Percentiles rank a stretch among this genome's conserved stretches.
Evolutionary conservation across 2,113 vertebrate species (phyloP).

Genomic region (Piprites chloris): DNA sequence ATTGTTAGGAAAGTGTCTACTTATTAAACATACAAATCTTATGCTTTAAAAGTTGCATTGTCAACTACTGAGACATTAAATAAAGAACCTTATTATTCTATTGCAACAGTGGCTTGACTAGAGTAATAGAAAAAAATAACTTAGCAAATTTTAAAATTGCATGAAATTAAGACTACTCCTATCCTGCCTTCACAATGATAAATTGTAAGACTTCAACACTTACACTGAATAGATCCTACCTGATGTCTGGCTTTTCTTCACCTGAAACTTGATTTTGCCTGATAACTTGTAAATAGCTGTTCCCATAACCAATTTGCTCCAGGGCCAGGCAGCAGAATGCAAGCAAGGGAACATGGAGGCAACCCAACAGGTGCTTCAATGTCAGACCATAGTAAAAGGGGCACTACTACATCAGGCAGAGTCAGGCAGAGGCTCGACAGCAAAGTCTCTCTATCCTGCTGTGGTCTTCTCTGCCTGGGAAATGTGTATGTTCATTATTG

Average conservation of each 20-base stretch:
- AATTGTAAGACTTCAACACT: neutral
- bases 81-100: neutral
- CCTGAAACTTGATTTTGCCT: conserved; percentile 48
- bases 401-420: neutral
- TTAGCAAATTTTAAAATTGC: neutral
- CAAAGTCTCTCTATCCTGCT: neutral
- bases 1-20: neutral
- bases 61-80: neutral
- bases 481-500: neutral
- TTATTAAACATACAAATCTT: neutral
- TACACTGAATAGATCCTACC: conserved; percentile 24
- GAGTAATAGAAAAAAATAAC: neutral
- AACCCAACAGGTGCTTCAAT: neutral
- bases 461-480: neutral
- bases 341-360: neutral
- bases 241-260: conserved; percentile 59
- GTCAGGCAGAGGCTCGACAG: neutral
- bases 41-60: neutral
- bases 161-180: neutral
- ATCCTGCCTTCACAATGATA: neutral
- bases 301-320: conserved; percentile 21
- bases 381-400: neutral
- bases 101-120: neutral
- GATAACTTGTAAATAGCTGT: conserved; percentile 59
- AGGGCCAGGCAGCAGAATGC: neutral